Evolutionary conservation across 2,797 vertebrate species (phyloP), one percentile per base, ranked within the genome.

Genomic region (Anguilla marmorata): DNA sequence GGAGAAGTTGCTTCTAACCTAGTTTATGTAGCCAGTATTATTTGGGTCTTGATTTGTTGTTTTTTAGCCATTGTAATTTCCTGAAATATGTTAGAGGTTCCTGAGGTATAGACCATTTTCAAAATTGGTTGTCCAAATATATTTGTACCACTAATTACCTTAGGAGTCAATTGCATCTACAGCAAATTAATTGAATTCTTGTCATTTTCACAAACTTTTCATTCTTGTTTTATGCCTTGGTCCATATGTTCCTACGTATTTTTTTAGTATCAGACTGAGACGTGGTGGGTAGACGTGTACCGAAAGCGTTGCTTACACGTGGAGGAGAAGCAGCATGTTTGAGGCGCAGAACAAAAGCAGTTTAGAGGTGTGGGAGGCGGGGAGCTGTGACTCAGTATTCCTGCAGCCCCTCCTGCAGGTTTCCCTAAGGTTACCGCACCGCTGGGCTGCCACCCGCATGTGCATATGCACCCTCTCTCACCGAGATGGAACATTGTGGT

Each of bases 361-460:
- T 82, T 82, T 82, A 2, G 69, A 7, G 30, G 72, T 4, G 2
- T 37, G 27, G 16, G 41, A 24, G 41, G 76, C 14, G 37, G 76
- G 27, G 41, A n/a, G 41, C 24, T 24, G 45, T 82, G 79, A 82
- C 79, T 82, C 79, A 82, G 79, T 82, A 9, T 82, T 82, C 33
- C 76, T 48, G 24, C 24, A 8, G 79, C 37, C 14, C 27, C 5
- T 37, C 3, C 72, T 33, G 5, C 11, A 30, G 33, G 30, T 37
- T 80, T 50, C 19, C 79, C 79, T 50, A 82, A 82, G 79, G 79
- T 82, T n/a, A 79, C 8, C 30, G 1, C 72, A 76, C 72, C 72
- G 30, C 74, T 6, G 16, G 4, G 72, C 37, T 45, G 33, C 3
- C 19, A 1, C 21, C 45, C 24, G 6, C 74, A 27, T 69, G n/a